Base-by-base conservation (phyloP, 1,140 invertebrate species). In the Pachypeltis micranthus region DNA sequence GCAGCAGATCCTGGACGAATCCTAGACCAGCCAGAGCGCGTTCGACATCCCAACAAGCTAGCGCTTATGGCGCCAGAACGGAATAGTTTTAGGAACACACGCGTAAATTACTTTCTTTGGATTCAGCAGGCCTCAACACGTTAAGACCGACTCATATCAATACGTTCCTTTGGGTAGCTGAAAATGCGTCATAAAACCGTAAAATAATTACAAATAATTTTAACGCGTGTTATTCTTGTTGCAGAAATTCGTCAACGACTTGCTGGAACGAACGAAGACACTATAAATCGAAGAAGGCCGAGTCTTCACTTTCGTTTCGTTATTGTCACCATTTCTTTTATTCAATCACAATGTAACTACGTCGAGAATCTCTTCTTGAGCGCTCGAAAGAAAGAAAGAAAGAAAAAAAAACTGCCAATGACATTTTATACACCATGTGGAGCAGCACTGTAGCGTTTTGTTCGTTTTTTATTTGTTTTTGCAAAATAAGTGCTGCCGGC, bases 171-270 rank as follows among this genome's bases (percentile, higher is more conserved):
- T n/a, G n/a, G n/a, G n/a, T n/a, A n/a, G n/a, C n/a, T n/a, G n/a
- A n/a, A n/a, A n/a, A n/a, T n/a, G n/a, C n/a, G n/a, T n/a, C n/a
- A n/a, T n/a, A n/a, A n/a, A n/a, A n/a, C n/a, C n/a, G n/a, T n/a
- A n/a, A n/a, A n/a, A n/a, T n/a, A n/a, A n/a, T n/a, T n/a, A n/a
- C n/a, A n/a, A n/a, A n/a, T 58, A 23, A 44, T 34, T 7, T 2
- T 65, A 58, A 56, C 60, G 34, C 51, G 16, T 54, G 26, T 51
- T 67, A 26, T 39, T 71, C 74, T 74, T 75, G 72, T 67, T 83
- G 83, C 79, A 90, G 87, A 90, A 88, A 85, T 93, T 93, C 75
- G 90, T 91, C 71, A 87, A 88, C 72, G 89, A 92, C 77, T 80
- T 93, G 67, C 77, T 93, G 74, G 88, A 90, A 75, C 87, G 88